Base-by-base conservation (phyloP, 2,113 vertebrate genomes). In the Hydrolagus affinis region DNA sequence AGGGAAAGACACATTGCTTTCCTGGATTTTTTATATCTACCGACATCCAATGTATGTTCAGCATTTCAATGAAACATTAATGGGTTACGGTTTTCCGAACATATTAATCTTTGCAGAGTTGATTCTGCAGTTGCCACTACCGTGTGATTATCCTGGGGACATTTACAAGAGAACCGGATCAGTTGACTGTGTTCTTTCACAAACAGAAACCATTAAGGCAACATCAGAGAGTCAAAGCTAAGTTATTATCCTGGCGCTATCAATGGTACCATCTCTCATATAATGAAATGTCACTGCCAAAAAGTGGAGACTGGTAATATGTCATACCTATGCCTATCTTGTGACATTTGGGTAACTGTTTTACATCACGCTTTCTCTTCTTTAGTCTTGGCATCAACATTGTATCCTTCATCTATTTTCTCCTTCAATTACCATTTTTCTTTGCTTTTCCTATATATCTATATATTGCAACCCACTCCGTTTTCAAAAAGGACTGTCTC, bases 401-500 rank as follows among this genome's bases (percentile, higher is more conserved):
- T 66, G 60, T 80, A 66, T 23, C 64, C 77, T 80, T 80, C 59
- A 83, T 83, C 78, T 66, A 62, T 66, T 64, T 77, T 80, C 66
- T 83, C 66, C 78, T 32, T 83, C 66, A 83, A 83, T 66, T 83
- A 68, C 62, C 78, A 83, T 83, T 83, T 83, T 44, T 44, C 44
- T 44, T 83, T 83, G 60, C 78, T 66, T 68, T 83, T 78, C 62
- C 62, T 19, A 78, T 78, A 83, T 83, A 83, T n/a, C n/a, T n/a
- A n/a, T 44, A 44, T 83, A 83, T 83, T 83, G 59, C 64, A 83
- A 30, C 32, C 60, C 66, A 25, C 62, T 83, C n/a, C 78, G 15
- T 83, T 83, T 83, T 83, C 78, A 83, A 83, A 83, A 60, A 83
- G 78, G 21, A 66, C 64, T 83, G 78, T 68, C 78, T 83, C 78